Evolutionary conservation across 1,140 invertebrate species (phyloP), one percentile per base, ranked within the genome.

Genomic region (Melipona quadrifasciata): DNA sequence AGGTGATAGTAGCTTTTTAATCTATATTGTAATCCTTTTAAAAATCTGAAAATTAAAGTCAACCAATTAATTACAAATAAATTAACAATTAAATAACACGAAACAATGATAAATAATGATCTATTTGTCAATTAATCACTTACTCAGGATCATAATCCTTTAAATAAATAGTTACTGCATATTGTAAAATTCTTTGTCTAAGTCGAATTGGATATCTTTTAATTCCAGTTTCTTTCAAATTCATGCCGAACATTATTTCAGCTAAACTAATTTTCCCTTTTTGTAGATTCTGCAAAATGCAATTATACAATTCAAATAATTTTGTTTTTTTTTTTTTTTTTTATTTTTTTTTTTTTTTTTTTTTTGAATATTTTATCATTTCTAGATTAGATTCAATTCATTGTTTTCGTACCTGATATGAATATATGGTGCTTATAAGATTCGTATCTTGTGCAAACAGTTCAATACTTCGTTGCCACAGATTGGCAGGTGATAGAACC

Each of bases 231-330:
- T 99, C 98, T 91, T 97, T 96, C 90, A 99, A 96, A 76, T 97
- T 97, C 95, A 99, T 96, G 24, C 98, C 99, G 95, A 99, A 99
- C 10, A 99, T 94, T 94, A 99, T 97, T 95, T 99, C 98, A 34
- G 97, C 96, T n/a, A 97, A 95, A 76, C 97, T 98, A 39, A 97
- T 96, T 94, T 98, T 97, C 67, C 97, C 96, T 94, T 97, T 97
- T 92, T 97, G 96, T 71, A 96, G 93, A 94, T 96, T 97, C 96
- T 97, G 84, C 82, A 91, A 86, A 79, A 72, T 27, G 65, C 11
- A 80, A 71, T 61, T 80, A 71, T n/a, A 10, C 65, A 73, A 84
- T 24, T 16, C 51, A 39, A 14, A 11, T 2, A 4, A 61, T 14
- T 21, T n/a, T n/a, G n/a, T n/a, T n/a, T n/a, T n/a, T n/a, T n/a